phyloP scores from a whole-genome alignment of 2,888 invertebrate species.

The Lagria hirta region DNA sequence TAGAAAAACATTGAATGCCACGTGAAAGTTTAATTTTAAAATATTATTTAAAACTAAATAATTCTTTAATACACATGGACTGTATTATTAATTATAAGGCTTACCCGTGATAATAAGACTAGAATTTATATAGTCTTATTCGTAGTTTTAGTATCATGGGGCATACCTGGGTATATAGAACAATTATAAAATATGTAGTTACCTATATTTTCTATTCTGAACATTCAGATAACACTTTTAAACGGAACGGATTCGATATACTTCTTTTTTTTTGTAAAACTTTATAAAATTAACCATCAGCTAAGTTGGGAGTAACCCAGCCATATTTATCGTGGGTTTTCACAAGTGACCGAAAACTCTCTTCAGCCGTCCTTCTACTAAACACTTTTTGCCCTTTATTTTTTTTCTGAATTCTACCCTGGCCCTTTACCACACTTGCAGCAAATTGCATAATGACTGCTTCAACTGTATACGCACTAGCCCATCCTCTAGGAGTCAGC shows the following conservation, averaged over 20 bases:
- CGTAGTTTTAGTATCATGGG: too few relatives aligned
- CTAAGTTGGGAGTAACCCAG: slow-evolving; percentile 85
- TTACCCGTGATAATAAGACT: too few relatives aligned
- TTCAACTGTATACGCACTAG: slow-evolving; percentile 83
- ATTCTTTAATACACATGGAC: too few relatives aligned
- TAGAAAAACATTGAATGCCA: too few relatives aligned
- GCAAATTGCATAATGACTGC: slow-evolving; percentile 89
- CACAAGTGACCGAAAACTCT: slow-evolving; percentile 82
- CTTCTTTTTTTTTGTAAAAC: slow-evolving; percentile 10
- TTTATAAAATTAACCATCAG: slow-evolving; percentile 71
- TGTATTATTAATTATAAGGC: too few relatives aligned
- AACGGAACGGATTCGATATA: slow-evolving; percentile 28
- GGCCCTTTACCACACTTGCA: slow-evolving; percentile 84
- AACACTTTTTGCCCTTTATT: slow-evolving; percentile 78
- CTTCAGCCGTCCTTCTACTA: slow-evolving; percentile 78
- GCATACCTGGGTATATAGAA: too few relatives aligned
- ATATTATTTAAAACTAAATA: too few relatives aligned
- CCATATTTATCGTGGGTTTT: slow-evolving; percentile 91
- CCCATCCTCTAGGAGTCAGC: slow-evolving; percentile 84
- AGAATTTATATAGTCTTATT: too few relatives aligned
- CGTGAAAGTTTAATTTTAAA: too few relatives aligned
- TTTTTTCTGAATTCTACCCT: slow-evolving; percentile 79
- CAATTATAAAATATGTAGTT: slow-evolving; percentile 27
- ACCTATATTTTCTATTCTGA: slow-evolving; percentile 31
- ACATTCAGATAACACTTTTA: slow-evolving; percentile 30